Percentiles rank a stretch among this genome's conserved stretches.
Conservation (phyloP, 2,888 invertebrate species). For the Cerceris ruficornis region DNA sequence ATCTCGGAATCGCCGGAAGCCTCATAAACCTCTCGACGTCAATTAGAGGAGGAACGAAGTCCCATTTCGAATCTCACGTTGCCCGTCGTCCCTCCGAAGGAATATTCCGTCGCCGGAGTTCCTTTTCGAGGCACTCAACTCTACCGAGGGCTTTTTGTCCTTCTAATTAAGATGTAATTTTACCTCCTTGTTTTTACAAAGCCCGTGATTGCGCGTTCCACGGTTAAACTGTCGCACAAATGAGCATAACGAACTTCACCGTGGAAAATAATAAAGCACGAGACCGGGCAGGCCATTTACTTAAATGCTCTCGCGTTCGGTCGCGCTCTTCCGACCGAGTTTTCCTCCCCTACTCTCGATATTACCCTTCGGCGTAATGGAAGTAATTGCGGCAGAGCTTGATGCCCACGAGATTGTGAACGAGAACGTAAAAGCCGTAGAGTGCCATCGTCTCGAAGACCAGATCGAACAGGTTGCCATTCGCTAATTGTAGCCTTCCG, state of each 20-base stretch:
- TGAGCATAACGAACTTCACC: conserved; percentile 2
- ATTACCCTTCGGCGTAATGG: conserved; percentile 51
- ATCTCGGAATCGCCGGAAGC: too few relatives aligned
- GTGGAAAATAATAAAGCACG: conserved; percentile 2
- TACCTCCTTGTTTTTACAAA: background rate
- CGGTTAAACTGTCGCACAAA: conserved; percentile 1
- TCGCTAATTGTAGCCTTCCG: conserved; percentile 4
- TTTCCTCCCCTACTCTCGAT: background rate
- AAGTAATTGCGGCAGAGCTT: conserved; percentile 48
- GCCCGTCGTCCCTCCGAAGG: too few relatives aligned
- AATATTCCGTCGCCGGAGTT: too few relatives aligned
- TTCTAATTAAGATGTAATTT: conserved; percentile 9
- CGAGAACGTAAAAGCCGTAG: conserved; percentile 43
- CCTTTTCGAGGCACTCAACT: too few relatives aligned
- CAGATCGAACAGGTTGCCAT: conserved; percentile 21
- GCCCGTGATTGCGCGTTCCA: conserved; percentile 1
- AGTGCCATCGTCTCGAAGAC: conserved; percentile 42
- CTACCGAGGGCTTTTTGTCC: background rate
- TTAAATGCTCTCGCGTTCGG: background rate
- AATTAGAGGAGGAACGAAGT: too few relatives aligned
- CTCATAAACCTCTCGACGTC: too few relatives aligned
- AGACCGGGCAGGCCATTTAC: background rate
- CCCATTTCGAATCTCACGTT: too few relatives aligned
- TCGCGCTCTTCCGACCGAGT: background rate
- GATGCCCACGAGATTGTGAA: conserved; percentile 45